Conservation (phyloP, 1,140 invertebrate species). For the Teleopsis dalmanni region DNA sequence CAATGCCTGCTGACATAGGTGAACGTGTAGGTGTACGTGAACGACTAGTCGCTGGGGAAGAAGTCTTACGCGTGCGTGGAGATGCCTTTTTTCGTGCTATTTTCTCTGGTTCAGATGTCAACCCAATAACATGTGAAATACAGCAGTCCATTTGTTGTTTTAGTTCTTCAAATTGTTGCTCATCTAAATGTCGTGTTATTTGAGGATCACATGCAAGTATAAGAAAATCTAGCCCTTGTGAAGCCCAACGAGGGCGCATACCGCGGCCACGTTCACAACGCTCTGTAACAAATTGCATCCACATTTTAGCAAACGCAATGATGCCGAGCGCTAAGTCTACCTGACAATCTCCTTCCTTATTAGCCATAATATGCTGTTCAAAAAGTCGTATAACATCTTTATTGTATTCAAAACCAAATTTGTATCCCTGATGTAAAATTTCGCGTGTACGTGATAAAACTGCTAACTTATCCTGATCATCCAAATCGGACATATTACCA, state of each 20-base stretch:
- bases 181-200: conserved; percentile 64
- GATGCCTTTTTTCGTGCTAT: conserved; percentile 44
- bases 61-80: conserved; percentile 43
- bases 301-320: conserved; percentile 70
- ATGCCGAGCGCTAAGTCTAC: conserved; percentile 46
- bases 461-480: conserved; percentile 47
- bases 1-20: conserved; percentile 35
- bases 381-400: conserved; percentile 66
- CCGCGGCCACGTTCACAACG: conserved; percentile 77
- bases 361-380: conserved; percentile 37
- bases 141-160: conserved; percentile 66
- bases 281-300: conserved; percentile 79
- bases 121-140: conserved; percentile 73
- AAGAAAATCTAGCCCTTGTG: conserved; percentile 78
- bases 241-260: conserved; percentile 74
- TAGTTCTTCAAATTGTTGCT: conserved; percentile 70
- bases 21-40: conserved; percentile 36
- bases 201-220: conserved; percentile 73
- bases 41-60: conserved; percentile 35
- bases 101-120: conserved; percentile 46
- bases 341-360: conserved; percentile 29
- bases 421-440: conserved; percentile 77
- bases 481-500: conserved; percentile 44
- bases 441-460: conserved; percentile 61
- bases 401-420: conserved; percentile 85